Percentiles rank a stretch among this genome's conserved stretches.
These are phyloP conservation scores for Macropus fuliginosus DNA, from an alignment of 2,797 vertebrate species.

Conservation along the genomic window DNA sequence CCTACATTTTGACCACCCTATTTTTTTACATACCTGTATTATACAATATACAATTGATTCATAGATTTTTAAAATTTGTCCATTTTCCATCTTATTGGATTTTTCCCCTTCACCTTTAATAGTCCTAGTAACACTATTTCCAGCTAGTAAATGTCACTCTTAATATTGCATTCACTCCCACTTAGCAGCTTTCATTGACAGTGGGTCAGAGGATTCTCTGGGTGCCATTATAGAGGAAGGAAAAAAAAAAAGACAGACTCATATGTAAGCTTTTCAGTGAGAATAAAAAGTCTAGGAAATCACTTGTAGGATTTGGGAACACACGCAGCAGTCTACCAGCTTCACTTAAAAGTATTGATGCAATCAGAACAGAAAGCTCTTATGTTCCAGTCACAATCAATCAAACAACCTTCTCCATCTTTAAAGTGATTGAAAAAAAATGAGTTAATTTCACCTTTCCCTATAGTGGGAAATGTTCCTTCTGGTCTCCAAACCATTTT, in stretches of 20 bases:
- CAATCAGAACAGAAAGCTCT: background rate
- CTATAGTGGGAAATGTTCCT: conserved; percentile 35
- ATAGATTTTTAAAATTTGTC: conserved; percentile 60
- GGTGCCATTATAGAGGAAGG: conserved; percentile 29
- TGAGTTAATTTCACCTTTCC: conserved; percentile 8
- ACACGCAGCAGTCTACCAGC: conserved; percentile 44
- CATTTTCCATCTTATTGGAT: conserved; percentile 64
- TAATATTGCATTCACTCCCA: conserved; percentile 80
- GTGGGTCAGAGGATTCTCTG: conserved; percentile 78
- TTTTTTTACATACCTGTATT: conserved; percentile 29
- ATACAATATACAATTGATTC: conserved; percentile 54
- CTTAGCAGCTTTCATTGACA: conserved; percentile 81
- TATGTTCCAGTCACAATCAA: background rate
- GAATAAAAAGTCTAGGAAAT: conserved; percentile 36
- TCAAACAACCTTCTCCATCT: background rate
- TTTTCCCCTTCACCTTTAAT: conserved; percentile 83
- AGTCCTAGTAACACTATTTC: conserved; percentile 77
- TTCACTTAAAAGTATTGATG: conserved; percentile 39
- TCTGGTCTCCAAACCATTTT: conserved; percentile 50
- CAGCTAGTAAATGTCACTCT: conserved; percentile 84
- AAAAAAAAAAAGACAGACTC: conserved; percentile 54
- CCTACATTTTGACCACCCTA: conserved; percentile 34
- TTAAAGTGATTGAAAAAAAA: background rate
- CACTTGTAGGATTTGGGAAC: conserved; percentile 52
- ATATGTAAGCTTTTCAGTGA: conserved; percentile 68